Percentiles rank a stretch among this genome's conserved stretches.
Evolutionary conservation across 2,797 vertebrate species (phyloP).

Genomic region (Muraenolepis orangiensis): DNA sequence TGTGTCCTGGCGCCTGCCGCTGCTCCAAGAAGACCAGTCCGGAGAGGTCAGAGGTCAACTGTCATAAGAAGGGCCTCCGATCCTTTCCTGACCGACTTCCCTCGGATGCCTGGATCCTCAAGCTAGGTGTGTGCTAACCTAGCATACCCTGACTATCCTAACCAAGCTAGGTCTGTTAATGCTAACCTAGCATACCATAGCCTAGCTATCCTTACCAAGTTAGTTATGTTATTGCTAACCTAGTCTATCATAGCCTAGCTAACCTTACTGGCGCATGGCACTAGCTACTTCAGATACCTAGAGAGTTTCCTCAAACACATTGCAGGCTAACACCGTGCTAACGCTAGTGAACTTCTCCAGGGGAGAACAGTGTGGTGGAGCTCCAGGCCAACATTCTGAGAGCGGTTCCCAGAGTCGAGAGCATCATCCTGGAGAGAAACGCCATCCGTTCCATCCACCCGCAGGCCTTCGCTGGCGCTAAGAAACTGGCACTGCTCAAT

Average conservation of each 20-base stretch:
- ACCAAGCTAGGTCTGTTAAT: background rate
- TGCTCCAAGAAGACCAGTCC: constrained; percentile 58
- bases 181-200: background rate
- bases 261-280: background rate
- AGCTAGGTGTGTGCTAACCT: constrained; percentile 62
- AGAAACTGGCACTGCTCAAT: constrained; percentile 71
- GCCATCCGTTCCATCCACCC: constrained; percentile 71
- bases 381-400: constrained; percentile 61
- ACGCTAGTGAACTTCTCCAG: constrained; percentile 36
- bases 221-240: too few species aligned
- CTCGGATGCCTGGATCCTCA: constrained; percentile 70
- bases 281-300: background rate
- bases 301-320: background rate
- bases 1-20: constrained; percentile 66
- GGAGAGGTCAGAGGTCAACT: constrained; percentile 72
- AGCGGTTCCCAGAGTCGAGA: constrained; percentile 65
- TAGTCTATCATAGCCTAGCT: background rate
- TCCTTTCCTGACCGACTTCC: constrained; percentile 66
- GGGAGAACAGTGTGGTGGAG: constrained; percentile 70
- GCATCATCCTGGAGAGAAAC: constrained; percentile 73
- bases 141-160: background rate
- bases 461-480: constrained; percentile 66
- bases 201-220: too few species aligned
- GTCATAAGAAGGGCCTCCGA: constrained; percentile 64
- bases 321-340: background rate